Evolutionary conservation across 2,888 invertebrate species (phyloP).

Genomic region (Microctonus aethiopoides): DNA sequence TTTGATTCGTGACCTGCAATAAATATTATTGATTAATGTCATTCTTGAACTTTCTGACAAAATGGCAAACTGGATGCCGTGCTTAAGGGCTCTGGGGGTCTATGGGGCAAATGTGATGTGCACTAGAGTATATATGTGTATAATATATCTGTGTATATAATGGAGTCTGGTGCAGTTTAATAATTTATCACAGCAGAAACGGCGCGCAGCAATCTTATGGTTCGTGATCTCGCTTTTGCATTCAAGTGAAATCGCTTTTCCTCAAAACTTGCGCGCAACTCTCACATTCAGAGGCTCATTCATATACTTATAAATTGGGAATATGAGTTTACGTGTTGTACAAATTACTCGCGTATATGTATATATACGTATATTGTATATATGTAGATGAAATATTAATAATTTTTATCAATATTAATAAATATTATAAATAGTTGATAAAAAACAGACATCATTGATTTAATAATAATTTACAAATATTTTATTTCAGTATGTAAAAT

Average conservation of each 20-base stretch:
- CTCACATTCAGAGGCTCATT: too few species aligned
- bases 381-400: not conserved
- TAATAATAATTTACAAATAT: too few species aligned
- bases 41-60: not conserved
- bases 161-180: constrained; percentile 11
- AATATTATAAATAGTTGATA: too few species aligned
- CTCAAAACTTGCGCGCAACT: not conserved
- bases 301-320: too few species aligned
- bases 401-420: too few species aligned
- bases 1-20: not conserved
- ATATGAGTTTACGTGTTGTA: too few species aligned
- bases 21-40: constrained; percentile 1
- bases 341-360: constrained; percentile 1
- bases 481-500: too few species aligned
- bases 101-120: not conserved
- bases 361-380: too few species aligned
- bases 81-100: not conserved
- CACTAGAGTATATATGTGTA: not conserved
- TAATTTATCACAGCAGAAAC: constrained; percentile 22
- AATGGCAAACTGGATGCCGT: not conserved
- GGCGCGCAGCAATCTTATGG: constrained; percentile 27
- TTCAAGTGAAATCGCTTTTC: not conserved
- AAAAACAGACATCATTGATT: too few species aligned
- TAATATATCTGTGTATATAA: not conserved
- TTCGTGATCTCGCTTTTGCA: constrained; percentile 6